Evolutionary conservation across 2,797 vertebrate species (phyloP), one percentile per base, ranked within the genome.

Genomic region (Protonibea diacanthus): DNA sequence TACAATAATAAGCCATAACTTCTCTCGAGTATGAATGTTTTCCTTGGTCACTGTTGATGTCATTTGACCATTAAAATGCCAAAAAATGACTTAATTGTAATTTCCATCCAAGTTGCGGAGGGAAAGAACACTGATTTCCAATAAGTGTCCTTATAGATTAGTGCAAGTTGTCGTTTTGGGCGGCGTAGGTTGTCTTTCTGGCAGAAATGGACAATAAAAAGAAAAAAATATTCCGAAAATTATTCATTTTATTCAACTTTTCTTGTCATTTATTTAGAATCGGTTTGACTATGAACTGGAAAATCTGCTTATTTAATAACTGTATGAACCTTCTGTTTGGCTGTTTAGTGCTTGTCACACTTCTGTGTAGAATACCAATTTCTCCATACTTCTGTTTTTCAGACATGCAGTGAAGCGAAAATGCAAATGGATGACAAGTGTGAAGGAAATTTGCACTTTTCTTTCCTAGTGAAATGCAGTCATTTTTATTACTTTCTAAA

Each of bases 31-130:
- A 78, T 17, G 40, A 87, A 81, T 89, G 90, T 94, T 95, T 94
- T 91, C 86, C 86, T 94, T 92, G 93, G 92, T 94, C 91, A 90
- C 86, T 59, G 77, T 76, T 92, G 93, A 95, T 94, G 93, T 95
- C 93, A 93, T 88, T 71, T 15, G 56, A 74, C 51, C 81, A 67
- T 79, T 85, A 89, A 93, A 84, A 84, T 44, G 87, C 91, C 89
- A 92, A 88, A 91, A 89, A 87, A 86, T 93, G 87, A 94, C 91
- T 93, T 88, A 89, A 93, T 90, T 89, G 65, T 81, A 81, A 89
- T 92, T 91, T 91, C 85, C 87, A 88, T 91, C 76, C 83, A 80
- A 88, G 71, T 87, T 56, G 71, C 11, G 8, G 67, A 64, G 59
- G 75, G 66, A 86, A 82, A 91, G 66, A 29, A 27, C 23, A 21